Evolutionary conservation across 2,113 vertebrate genomes (phyloP).

Genomic region (Ailurus styani): DNA sequence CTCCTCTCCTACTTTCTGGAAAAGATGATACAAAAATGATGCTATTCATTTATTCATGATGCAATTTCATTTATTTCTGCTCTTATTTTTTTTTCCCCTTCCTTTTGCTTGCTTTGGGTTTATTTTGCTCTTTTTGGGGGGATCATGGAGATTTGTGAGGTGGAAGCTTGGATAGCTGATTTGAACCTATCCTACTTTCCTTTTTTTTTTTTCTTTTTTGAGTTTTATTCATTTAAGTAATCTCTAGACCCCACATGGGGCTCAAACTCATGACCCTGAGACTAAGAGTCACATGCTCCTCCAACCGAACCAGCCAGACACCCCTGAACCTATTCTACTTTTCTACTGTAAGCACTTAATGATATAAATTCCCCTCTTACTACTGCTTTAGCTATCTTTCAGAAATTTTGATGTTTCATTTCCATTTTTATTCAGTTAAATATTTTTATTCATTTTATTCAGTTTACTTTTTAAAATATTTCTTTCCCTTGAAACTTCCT

Average conservation of each 20-base stretch:
- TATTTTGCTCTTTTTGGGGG: background rate
- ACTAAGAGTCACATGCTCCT: too few species aligned
- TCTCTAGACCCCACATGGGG: too few species aligned
- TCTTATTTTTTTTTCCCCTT: background rate
- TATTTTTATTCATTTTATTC: background rate
- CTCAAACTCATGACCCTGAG: too few species aligned
- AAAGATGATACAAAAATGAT: background rate
- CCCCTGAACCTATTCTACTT: background rate
- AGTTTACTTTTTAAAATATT: background rate
- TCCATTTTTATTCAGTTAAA: background rate
- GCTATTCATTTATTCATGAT: too few species aligned
- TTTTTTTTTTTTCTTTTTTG: too few species aligned
- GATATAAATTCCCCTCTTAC: background rate
- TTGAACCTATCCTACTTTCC: background rate
- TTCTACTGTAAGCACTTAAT: background rate
- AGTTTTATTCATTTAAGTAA: too few species aligned
- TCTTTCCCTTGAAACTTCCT: background rate
- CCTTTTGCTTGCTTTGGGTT: background rate
- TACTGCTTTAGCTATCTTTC: background rate
- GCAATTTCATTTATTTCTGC: background rate
- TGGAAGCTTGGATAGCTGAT: background rate
- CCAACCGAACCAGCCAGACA: too few species aligned
- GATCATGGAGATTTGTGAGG: background rate
- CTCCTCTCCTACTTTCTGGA: background rate
- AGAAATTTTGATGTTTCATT: background rate